Evolutionary conservation across 1,140 invertebrate species (phyloP), one percentile per base, ranked within the genome.

Genomic region (Drosophila willistoni): DNA sequence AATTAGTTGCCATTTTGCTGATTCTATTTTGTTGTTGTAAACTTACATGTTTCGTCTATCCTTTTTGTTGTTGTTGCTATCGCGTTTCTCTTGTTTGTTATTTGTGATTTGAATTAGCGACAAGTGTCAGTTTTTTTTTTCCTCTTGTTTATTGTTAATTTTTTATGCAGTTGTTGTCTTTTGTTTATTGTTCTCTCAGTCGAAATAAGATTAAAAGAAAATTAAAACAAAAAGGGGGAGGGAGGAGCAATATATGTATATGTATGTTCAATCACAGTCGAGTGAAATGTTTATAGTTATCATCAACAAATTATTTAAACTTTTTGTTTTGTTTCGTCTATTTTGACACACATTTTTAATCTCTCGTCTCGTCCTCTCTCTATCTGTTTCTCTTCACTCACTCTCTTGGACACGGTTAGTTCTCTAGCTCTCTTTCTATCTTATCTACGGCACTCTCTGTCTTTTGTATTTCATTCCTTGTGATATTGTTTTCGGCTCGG

Each of bases 301-400:
- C 60, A 67, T 71, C 17, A 71, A 39, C 55, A 61, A 51, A 34
- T 56, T 66, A 55, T 65, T 51, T 42, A 36, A 66, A 66, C 25
- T 17, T 60, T 22, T n/a, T 29, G 54, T 44, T 64, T 47, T 34
- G 29, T 68, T 41, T 71, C 29, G 29, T 61, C 33, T 68, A 64
- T 78, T 74, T 81, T 84, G 81, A 84, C 81, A 84, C 81, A 85
- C 77, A 80, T 84, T 84, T 65, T 71, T 74, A 84, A 77, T 71
- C 25, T 67, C 47, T 71, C 55, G 44, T 57, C 34, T 66, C 9
- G 0, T 56, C 2, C 41, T 64, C 19, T 29, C 59, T 14, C 60
- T 69, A 47, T 42, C 63, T 19, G 10, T 51, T 14, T 61, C 33
- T 10, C 36, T 34, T 29, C 2, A 7, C 7, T 25, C 36, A 22